Percentiles rank a stretch among this genome's conserved stretches.
Conservation (phyloP, 2,888 invertebrate genomes). For the Megamerina dolium region DNA sequence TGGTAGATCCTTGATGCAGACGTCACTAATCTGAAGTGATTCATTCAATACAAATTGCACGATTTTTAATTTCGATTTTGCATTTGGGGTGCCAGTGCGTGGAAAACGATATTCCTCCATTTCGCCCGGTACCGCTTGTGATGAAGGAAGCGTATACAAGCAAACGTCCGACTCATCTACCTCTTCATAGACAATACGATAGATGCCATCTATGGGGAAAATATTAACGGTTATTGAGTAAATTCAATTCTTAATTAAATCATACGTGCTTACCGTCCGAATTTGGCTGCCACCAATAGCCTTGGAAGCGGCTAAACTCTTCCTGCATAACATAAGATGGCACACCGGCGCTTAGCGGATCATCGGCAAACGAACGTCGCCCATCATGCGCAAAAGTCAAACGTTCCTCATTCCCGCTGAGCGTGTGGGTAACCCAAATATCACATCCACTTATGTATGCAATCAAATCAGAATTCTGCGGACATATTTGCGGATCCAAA, state of each 20-base stretch:
- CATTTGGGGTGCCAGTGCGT: conserved; percentile 83
- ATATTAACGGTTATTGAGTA: background rate
- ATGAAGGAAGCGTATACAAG: conserved; percentile 81
- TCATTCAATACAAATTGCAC: conserved; percentile 66
- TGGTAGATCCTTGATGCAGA: conserved; percentile 68
- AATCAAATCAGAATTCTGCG: conserved; percentile 61
- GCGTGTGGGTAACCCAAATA: conserved; percentile 72
- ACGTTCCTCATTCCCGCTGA: conserved; percentile 62
- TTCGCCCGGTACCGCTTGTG: conserved; percentile 71
- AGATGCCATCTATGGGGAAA: conserved; percentile 52
- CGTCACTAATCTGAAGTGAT: conserved; percentile 64
- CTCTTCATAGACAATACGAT: conserved; percentile 79
- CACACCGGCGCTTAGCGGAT: conserved; percentile 86
- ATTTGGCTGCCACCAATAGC: conserved; percentile 96
- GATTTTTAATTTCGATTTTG: conserved; percentile 81
- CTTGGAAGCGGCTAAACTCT: conserved; percentile 93
- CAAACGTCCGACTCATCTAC: conserved; percentile 88
- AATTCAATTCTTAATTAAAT: background rate
- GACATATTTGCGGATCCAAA: conserved; percentile 68
- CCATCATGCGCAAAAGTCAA: conserved; percentile 67
- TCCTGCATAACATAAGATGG: conserved; percentile 98
- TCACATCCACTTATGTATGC: conserved; percentile 88
- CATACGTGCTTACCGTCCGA: conserved; percentile 53
- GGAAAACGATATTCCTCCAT: conserved; percentile 83
- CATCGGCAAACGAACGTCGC: conserved; percentile 64